phyloP scores from a whole-genome alignment of 2,797 vertebrate genomes.

The Onychomys torridus region DNA sequence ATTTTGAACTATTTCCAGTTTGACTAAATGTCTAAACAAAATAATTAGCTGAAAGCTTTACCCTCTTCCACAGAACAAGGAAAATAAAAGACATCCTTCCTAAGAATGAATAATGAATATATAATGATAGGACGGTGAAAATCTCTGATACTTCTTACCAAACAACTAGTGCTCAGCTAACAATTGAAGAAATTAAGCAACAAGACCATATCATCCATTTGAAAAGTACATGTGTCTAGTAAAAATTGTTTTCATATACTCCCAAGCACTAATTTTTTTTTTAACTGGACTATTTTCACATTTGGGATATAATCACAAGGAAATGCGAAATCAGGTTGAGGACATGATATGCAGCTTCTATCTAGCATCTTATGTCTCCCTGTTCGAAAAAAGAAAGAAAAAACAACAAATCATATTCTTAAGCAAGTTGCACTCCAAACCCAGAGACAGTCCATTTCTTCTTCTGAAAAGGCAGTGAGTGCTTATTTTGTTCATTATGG shows the following conservation, averaged over 20 bases:
- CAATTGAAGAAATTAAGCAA: conserved; percentile 45
- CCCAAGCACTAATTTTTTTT: not conserved
- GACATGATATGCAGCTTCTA: conserved; percentile 40
- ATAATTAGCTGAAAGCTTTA: conserved; percentile 66
- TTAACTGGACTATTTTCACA: conserved; percentile 48
- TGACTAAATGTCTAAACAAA: conserved; percentile 71
- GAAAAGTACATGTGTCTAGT: conserved; percentile 61
- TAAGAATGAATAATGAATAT: conserved; percentile 70
- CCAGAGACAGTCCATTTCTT: conserved; percentile 53
- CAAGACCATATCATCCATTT: conserved; percentile 67
- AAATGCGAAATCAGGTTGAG: conserved; percentile 53
- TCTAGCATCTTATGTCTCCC: conserved; percentile 20
- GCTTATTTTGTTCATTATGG: conserved; percentile 59
- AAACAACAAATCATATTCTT: conserved; percentile 27
- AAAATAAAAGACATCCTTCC: conserved; percentile 67
- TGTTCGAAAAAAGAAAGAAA: conserved; percentile 4
- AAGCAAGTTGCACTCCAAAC: conserved; percentile 56
- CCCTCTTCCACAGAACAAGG: conserved; percentile 72
- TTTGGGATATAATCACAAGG: conserved; percentile 51
- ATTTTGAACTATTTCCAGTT: conserved; percentile 74
- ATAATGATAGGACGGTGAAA: conserved; percentile 59
- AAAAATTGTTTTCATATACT: conserved; percentile 65
- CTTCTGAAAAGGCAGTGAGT: conserved; percentile 62
- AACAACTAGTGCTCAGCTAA: conserved; percentile 66
- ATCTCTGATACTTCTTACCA: conserved; percentile 52